A percentile compares a stretch with the other conserved stretches of the same genome.
Conservation (phyloP, 2,888 invertebrate species). For the Cephonodes hylas region DNA sequence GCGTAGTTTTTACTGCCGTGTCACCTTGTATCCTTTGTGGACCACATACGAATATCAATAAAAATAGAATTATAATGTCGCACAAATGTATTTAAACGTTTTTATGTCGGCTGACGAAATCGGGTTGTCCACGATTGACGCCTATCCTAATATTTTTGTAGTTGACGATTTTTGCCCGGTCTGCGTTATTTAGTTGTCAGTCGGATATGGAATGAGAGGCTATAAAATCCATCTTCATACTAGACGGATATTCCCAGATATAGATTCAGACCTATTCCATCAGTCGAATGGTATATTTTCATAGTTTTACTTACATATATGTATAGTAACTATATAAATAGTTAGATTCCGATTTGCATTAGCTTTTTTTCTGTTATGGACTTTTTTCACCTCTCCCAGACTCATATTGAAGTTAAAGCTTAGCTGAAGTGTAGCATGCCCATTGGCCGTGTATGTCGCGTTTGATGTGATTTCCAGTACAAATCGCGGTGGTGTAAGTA, state of each 20-base stretch:
- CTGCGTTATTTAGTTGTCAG: too few species aligned
- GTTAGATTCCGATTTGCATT: too few species aligned
- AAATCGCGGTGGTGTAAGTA: background rate
- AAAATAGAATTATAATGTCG: constrained; percentile 1
- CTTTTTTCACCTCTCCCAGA: too few species aligned
- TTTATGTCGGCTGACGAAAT: background rate
- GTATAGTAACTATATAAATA: too few species aligned
- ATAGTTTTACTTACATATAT: too few species aligned
- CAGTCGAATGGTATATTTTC: too few species aligned
- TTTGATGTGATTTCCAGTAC: background rate
- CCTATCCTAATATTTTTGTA: too few species aligned
- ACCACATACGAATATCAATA: constrained; percentile 14
- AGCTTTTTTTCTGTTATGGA: too few species aligned
- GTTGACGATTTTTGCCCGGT: too few species aligned
- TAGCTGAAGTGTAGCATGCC: background rate
- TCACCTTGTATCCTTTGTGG: constrained; percentile 29
- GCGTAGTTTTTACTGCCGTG: constrained; percentile 33
- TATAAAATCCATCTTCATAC: too few species aligned
- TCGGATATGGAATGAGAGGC: background rate
- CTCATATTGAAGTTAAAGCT: background rate
- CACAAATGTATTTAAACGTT: background rate
- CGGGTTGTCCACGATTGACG: background rate
- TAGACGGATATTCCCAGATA: too few species aligned
- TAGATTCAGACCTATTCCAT: too few species aligned
- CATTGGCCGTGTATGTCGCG: background rate